Percentiles rank a stretch among this genome's conserved stretches.
Conservation (phyloP, 2,888 invertebrate genomes). For the Diplazon laetatorius region DNA sequence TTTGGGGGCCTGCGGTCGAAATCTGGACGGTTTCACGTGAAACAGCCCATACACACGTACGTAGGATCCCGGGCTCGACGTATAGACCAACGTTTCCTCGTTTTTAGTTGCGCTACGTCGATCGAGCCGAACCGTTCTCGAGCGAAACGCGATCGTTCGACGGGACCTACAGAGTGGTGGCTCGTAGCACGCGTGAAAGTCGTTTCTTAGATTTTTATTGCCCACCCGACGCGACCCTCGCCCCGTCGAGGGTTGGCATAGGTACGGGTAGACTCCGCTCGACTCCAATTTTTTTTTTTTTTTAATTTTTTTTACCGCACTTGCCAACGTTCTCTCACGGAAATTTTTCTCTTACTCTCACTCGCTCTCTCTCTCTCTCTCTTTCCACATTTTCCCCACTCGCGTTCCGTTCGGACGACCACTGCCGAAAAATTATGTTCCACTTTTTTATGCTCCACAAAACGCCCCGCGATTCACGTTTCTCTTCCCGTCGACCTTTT, state of each 20-base stretch:
- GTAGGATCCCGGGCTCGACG: not conserved
- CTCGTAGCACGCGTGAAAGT: slow-evolving; percentile 59
- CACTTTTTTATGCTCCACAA: slow-evolving; percentile 36
- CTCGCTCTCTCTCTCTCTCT: not conserved
- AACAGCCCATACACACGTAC: not conserved
- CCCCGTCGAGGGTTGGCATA: not conserved
- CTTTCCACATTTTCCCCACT: not conserved
- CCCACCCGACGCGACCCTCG: slow-evolving; percentile 4
- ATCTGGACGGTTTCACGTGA: too few relatives aligned
- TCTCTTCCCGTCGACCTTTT: not conserved
- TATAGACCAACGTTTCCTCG: slow-evolving; percentile 35
- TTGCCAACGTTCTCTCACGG: slow-evolving; percentile 40
- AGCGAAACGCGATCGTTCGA: slow-evolving; percentile 50
- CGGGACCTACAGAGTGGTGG: slow-evolving; percentile 23
- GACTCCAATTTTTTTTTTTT: too few relatives aligned
- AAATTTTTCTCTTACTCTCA: slow-evolving; percentile 15
- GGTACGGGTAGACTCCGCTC: slow-evolving; percentile 6
- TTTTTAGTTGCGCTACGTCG: slow-evolving; percentile 17
- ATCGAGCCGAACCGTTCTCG: slow-evolving; percentile 9
- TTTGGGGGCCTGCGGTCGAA: too few relatives aligned
- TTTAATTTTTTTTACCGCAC: slow-evolving; percentile 38
- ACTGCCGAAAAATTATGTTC: slow-evolving; percentile 40
- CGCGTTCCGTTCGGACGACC: slow-evolving; percentile 6
- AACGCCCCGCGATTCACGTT: slow-evolving; percentile 21
- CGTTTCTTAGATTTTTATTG: slow-evolving; percentile 61